Evolutionary conservation across 2,888 invertebrate genomes (phyloP).

Genomic region (Archips xylosteana): DNA sequence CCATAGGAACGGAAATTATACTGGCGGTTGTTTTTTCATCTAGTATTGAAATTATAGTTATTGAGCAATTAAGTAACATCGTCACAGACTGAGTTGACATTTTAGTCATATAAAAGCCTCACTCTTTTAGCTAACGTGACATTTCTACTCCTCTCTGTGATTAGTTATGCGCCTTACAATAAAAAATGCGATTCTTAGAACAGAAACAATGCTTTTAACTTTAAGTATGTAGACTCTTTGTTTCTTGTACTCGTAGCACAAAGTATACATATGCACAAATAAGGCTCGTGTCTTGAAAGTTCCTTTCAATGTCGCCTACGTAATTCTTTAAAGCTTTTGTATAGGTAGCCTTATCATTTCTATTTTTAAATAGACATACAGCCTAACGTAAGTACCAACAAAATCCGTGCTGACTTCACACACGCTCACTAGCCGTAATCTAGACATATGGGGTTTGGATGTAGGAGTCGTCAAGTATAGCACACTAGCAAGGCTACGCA

Average conservation of each 20-base stretch:
- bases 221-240: not conserved
- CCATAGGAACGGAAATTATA: too few relatives aligned
- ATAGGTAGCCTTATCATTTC: conserved; percentile 36
- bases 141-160: not conserved
- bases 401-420: conserved; percentile 16
- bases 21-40: too few relatives aligned
- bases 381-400: conserved; percentile 10
- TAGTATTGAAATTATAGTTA: too few relatives aligned
- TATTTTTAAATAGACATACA: conserved; percentile 35
- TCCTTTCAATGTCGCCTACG: conserved; percentile 14
- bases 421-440: conserved; percentile 4
- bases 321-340: conserved; percentile 24
- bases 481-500: conserved; percentile 61
- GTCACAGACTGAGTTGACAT: too few relatives aligned
- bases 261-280: not conserved
- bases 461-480: conserved; percentile 58
- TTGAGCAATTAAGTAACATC: too few relatives aligned
- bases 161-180: not conserved
- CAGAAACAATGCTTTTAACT: not conserved
- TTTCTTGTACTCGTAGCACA: not conserved
- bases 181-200: not conserved
- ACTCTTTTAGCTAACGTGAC: too few relatives aligned
- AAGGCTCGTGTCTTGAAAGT: not conserved
- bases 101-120: too few relatives aligned
- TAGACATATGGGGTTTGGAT: conserved; percentile 44